Evolutionary conservation across 2,797 vertebrate species (phyloP).

Genomic region (Pangasius macronema): DNA sequence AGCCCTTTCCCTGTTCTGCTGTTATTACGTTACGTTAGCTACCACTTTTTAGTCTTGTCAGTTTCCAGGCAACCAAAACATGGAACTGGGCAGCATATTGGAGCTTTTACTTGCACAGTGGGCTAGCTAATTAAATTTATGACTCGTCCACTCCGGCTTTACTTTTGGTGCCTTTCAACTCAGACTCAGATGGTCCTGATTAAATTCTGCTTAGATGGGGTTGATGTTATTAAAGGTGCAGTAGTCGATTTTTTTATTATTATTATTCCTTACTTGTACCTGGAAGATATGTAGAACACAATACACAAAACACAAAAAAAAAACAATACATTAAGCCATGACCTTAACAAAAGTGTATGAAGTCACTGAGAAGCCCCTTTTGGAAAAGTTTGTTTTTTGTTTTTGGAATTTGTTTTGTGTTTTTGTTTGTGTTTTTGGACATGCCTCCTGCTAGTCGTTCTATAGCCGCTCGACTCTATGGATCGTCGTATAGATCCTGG

Average conservation of each 20-base stretch:
- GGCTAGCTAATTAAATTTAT: conserved; percentile 19
- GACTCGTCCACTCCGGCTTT: not conserved
- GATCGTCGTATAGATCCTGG: not conserved
- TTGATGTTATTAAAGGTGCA: not conserved
- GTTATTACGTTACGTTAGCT: conserved; percentile 2
- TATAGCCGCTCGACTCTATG: not conserved
- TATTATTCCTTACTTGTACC: not conserved
- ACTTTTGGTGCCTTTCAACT: conserved; percentile 1
- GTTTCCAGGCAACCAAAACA: conserved; percentile 28
- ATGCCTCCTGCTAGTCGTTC: too few species aligned
- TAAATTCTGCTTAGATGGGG: not conserved
- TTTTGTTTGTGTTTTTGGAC: not conserved
- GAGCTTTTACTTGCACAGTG: conserved; percentile 54
- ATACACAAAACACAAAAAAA: not conserved
- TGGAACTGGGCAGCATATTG: not conserved
- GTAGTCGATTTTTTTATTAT: not conserved
- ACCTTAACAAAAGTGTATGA: not conserved
- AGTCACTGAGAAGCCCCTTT: not conserved
- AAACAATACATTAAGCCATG: not conserved
- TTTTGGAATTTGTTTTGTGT: too few species aligned
- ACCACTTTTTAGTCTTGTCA: not conserved
- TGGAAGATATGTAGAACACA: not conserved
- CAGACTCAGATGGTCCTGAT: not conserved
- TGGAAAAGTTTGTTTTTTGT: too few species aligned
- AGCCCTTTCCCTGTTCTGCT: not conserved